phyloP scores from a whole-genome alignment of 2,797 vertebrate species.

The Centropyge bicolor region DNA sequence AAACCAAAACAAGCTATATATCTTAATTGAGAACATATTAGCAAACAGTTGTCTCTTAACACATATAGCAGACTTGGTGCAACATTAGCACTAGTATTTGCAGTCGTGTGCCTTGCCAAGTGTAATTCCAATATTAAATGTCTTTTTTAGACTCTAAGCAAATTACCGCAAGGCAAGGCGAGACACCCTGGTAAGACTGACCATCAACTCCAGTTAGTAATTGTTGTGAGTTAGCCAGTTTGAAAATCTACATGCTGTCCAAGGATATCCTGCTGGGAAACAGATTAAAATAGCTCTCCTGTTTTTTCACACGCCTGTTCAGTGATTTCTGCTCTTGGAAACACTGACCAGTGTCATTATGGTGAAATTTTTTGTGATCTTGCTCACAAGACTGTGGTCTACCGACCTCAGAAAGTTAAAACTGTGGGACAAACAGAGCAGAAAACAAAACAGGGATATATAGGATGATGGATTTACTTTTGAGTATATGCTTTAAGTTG shows the following conservation, averaged over 20 bases:
- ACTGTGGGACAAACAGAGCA: neutral
- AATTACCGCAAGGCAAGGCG: neutral
- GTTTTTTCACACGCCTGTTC: slow-evolving; percentile 57
- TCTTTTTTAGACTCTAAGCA: neutral
- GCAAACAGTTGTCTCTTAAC: neutral
- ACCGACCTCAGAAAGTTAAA: slow-evolving; percentile 17
- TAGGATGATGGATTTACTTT: neutral
- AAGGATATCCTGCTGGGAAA: slow-evolving; percentile 83
- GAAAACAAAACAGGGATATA: neutral
- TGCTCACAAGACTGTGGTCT: slow-evolving; percentile 18
- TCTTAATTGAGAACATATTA: neutral
- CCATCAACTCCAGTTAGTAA: slow-evolving; percentile 12
- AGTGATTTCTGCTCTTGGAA: slow-evolving; percentile 53
- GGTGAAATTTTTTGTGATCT: slow-evolving; percentile 26
- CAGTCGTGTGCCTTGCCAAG: neutral
- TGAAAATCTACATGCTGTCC: slow-evolving; percentile 69
- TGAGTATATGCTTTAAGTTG: neutral
- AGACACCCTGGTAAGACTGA: neutral
- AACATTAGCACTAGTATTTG: neutral
- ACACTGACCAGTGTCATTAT: slow-evolving; percentile 45
- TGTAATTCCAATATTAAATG: neutral
- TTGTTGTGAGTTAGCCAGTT: slow-evolving; percentile 41
- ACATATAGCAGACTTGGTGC: neutral
- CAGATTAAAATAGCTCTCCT: slow-evolving; percentile 73
- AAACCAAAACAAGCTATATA: neutral